These are phyloP conservation scores for Melanocharis versteri DNA, from an alignment of 2,113 vertebrate genomes.

Conservation along the genomic window DNA sequence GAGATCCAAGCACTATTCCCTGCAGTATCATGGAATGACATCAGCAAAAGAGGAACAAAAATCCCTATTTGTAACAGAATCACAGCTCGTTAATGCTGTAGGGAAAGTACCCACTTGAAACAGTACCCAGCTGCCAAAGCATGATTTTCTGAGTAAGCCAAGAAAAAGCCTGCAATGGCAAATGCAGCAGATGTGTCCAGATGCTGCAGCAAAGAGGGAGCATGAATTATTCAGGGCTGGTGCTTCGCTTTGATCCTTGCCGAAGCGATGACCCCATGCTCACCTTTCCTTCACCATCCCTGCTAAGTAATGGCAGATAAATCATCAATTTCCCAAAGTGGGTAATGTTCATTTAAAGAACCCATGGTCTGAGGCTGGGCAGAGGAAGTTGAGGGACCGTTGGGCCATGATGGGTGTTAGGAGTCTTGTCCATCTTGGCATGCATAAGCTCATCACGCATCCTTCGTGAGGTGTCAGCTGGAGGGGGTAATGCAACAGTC, in stretches of 20 bases:
- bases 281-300: background rate
- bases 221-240: constrained; percentile 64
- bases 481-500: background rate
- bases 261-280: fast-evolving
- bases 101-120: constrained; percentile 48
- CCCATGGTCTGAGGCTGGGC: background rate
- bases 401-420: background rate
- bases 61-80: constrained; percentile 43
- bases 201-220: background rate
- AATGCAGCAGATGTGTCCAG: constrained; percentile 25
- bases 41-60: constrained; percentile 46
- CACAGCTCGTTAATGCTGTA: background rate
- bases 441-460: background rate
- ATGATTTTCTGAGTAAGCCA: background rate
- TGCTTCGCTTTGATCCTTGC: background rate
- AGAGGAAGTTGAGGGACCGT: fast-evolving
- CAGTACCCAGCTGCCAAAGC: constrained; percentile 31
- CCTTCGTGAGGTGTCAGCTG: background rate
- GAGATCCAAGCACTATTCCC: background rate
- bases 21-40: constrained; percentile 20
- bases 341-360: background rate
- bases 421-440: background rate
- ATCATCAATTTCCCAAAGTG: background rate
- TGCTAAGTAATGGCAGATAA: background rate
- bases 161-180: fast-evolving